A percentile compares a stretch with the other conserved stretches of the same genome.
phyloP scores from a whole-genome alignment of 2,888 invertebrate species.

The Agonum fuliginosum region DNA sequence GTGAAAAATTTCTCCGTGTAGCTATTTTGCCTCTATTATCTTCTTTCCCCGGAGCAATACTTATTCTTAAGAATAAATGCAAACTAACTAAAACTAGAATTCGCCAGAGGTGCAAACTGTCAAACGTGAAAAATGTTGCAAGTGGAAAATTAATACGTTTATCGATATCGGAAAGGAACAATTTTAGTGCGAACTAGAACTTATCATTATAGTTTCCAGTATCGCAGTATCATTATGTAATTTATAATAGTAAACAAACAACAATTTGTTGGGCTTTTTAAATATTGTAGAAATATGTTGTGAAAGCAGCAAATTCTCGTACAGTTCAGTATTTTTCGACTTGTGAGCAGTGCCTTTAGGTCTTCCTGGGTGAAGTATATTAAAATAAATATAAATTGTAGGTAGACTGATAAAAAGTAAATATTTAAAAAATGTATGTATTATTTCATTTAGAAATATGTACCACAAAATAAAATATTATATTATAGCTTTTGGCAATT shows the following conservation, averaged over 20 bases:
- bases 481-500: too few species aligned
- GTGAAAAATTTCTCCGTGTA: slow-evolving; percentile 1
- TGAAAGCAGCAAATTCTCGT: slow-evolving; percentile 25
- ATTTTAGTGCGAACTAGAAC: slow-evolving; percentile 34
- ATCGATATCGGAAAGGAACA: slow-evolving; percentile 46
- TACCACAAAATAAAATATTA: too few species aligned
- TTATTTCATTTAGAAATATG: too few species aligned
- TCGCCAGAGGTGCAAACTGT: slow-evolving; percentile 46
- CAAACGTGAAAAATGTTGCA: slow-evolving; percentile 47
- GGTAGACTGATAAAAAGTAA: too few species aligned
- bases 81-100: slow-evolving; percentile 39
- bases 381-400: too few species aligned
- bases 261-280: slow-evolving; percentile 29
- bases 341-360: slow-evolving; percentile 1
- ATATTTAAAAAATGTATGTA: too few species aligned
- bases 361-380: too few species aligned
- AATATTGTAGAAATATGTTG: slow-evolving; percentile 21
- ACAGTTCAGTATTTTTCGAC: background rate
- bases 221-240: slow-evolving; percentile 32
- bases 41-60: slow-evolving; percentile 6
- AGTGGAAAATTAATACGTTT: slow-evolving; percentile 39
- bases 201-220: slow-evolving; percentile 37
- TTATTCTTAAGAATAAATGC: slow-evolving; percentile 44
- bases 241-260: slow-evolving; percentile 45
- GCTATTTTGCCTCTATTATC: slow-evolving; percentile 41